Conservation (phyloP, 2,113 vertebrate genomes). For the Alectura lathami region DNA sequence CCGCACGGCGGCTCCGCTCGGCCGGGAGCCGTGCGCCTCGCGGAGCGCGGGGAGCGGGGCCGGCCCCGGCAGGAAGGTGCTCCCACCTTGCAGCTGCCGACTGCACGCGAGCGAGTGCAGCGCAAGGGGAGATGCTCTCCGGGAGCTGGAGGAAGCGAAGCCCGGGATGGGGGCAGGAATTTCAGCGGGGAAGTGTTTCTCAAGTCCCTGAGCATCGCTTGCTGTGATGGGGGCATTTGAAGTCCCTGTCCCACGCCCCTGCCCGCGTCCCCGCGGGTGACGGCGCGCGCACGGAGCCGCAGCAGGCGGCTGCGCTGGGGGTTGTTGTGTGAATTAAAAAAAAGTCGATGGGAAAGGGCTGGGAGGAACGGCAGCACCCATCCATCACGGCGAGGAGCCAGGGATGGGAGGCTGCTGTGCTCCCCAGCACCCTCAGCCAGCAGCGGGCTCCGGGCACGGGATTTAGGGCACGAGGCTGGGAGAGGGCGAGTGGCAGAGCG, state of each 20-base stretch:
- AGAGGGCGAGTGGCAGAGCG: accelerated
- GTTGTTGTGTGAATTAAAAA: neutral
- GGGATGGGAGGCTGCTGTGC: accelerated
- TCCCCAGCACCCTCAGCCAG: accelerated
- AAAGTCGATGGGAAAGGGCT: neutral
- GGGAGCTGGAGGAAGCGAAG: neutral
- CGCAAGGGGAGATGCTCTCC: neutral
- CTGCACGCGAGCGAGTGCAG: accelerated
- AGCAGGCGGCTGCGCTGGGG: neutral
- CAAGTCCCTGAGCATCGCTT: accelerated
- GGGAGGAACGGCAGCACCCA: neutral
- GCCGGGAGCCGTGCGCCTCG: accelerated
- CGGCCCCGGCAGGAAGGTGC: accelerated
- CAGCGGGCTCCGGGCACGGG: neutral
- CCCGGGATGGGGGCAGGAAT: accelerated
- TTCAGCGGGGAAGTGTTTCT: accelerated
- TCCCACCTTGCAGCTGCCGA: accelerated
- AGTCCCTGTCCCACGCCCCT: accelerated
- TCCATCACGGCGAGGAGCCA: neutral
- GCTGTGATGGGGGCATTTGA: accelerated
- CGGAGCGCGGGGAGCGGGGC: accelerated
- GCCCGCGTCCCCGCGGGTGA: neutral
- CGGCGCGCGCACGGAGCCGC: neutral
- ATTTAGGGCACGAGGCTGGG: neutral
- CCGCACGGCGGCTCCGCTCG: accelerated